Evolutionary conservation across 2,113 vertebrate species (phyloP).

Genomic region (Cacatua alba): DNA sequence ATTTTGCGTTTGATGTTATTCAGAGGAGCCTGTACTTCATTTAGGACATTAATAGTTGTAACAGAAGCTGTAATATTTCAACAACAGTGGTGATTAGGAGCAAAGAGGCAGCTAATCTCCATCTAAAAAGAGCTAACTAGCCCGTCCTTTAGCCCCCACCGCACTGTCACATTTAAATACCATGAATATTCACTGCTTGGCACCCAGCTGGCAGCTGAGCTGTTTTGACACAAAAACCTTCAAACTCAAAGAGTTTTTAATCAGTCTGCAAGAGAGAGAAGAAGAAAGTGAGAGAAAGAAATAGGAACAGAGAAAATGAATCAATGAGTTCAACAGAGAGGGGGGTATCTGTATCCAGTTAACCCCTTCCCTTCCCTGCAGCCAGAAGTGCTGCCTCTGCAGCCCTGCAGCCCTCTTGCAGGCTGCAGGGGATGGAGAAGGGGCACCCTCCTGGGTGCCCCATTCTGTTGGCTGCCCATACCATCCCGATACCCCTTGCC

Average conservation of each 20-base stretch:
- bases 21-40: slow-evolving; percentile 61
- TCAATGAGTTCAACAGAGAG: neutral
- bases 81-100: slow-evolving; percentile 73
- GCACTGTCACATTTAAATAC: slow-evolving; percentile 58
- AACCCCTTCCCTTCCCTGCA: slow-evolving; percentile 36
- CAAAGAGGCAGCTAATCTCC: slow-evolving; percentile 70
- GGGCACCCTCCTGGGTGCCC: neutral
- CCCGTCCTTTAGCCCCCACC: slow-evolving; percentile 42
- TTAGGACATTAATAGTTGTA: slow-evolving; percentile 69
- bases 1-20: slow-evolving; percentile 48
- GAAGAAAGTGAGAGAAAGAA: slow-evolving; percentile 61
- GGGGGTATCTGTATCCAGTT: neutral
- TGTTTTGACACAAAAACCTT: slow-evolving; percentile 72
- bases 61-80: slow-evolving; percentile 76
- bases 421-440: neutral
- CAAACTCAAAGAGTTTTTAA: slow-evolving; percentile 72
- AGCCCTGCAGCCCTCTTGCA: neutral
- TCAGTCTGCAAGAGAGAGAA: slow-evolving; percentile 65
- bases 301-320: slow-evolving; percentile 51
- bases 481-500: neutral
- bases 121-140: slow-evolving; percentile 69
- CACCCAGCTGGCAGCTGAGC: slow-evolving; percentile 66
- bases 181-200: slow-evolving; percentile 68
- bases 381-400: neutral
- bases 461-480: neutral